A percentile compares a stretch with the other conserved stretches of the same genome.
These are phyloP conservation scores for Phrynocephalus vlangalii DNA, from an alignment of 2,797 vertebrate species.

Conservation along the genomic window DNA sequence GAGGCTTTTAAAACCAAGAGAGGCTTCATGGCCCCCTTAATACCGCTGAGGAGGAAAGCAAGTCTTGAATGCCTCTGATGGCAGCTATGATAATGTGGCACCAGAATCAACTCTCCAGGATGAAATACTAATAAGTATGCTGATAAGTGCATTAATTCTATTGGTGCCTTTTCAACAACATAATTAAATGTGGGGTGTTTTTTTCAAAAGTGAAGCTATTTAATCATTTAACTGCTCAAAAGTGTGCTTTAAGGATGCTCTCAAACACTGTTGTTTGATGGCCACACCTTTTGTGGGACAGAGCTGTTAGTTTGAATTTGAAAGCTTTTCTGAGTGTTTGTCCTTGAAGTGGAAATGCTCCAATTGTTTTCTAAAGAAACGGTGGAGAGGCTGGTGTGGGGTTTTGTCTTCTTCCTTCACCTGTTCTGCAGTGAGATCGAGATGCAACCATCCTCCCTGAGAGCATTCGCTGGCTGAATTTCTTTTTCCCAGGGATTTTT, in stretches of 20 bases:
- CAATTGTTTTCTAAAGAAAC: constrained; percentile 57
- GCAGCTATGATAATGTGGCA: fast-evolving
- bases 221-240: constrained; percentile 29
- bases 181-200: constrained; percentile 35
- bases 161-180: constrained; percentile 35
- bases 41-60: constrained; percentile 18
- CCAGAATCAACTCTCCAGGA: background rate
- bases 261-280: constrained; percentile 32
- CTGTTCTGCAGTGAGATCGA: constrained; percentile 63
- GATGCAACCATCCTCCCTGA: constrained; percentile 74
- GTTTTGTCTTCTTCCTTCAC: constrained; percentile 16
- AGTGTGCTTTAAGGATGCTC: constrained; percentile 35
- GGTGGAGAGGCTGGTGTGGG: constrained; percentile 28
- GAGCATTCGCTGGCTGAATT: constrained; percentile 73
- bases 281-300: constrained; percentile 36
- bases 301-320: constrained; percentile 57
- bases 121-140: constrained; percentile 20
- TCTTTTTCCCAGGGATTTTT: constrained; percentile 76
- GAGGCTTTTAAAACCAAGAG: constrained; percentile 14
- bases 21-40: background rate
- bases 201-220: constrained; percentile 29
- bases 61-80: constrained; percentile 4
- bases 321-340: constrained; percentile 53
- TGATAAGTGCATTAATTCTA: constrained; percentile 31
- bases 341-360: constrained; percentile 62